Conservation (phyloP, 2,797 vertebrate species). For the Hirundo rustica region DNA sequence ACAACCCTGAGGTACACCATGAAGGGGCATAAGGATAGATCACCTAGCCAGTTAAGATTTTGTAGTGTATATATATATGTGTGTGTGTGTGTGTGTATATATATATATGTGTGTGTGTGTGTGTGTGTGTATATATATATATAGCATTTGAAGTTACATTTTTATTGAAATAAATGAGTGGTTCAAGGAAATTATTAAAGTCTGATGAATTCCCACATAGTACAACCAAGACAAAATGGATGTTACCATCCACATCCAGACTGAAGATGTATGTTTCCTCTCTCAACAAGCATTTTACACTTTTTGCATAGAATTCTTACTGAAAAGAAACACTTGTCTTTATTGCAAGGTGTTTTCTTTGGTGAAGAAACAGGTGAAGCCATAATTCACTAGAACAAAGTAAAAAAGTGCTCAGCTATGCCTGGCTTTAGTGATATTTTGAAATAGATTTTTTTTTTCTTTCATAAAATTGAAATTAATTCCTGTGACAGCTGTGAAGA, state of each 20-base stretch:
- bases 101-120: no score
- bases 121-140: background rate
- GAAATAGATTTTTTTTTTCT: background rate
- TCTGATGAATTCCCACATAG: background rate
- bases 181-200: background rate
- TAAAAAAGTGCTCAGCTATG: background rate
- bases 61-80: background rate
- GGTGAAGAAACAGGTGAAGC: background rate
- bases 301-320: background rate
- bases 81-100: no score
- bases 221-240: rapidly evolving
- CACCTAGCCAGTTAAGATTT: background rate
- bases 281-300: background rate
- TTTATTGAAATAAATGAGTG: background rate
- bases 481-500: background rate
- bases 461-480: background rate
- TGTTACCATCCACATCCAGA: background rate
- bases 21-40: background rate
- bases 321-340: background rate
- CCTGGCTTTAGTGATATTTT: background rate
- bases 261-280: background rate
- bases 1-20: background rate
- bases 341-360: background rate
- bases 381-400: background rate
- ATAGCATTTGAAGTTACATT: background rate